Conservation (phyloP, 2,888 invertebrate genomes). For the Nysson spinosus region DNA sequence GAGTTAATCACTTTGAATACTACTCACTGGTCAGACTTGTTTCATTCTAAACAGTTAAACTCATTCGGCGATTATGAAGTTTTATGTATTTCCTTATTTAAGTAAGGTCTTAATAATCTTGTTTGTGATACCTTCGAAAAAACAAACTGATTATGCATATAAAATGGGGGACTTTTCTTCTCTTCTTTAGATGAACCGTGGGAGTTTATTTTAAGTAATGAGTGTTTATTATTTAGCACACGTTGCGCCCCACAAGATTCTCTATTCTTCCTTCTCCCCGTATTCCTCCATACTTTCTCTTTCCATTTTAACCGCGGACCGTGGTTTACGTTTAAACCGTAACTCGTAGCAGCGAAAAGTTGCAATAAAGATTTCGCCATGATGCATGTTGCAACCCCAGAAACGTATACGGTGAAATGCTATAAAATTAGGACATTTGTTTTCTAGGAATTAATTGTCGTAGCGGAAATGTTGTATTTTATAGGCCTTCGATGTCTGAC, state of each 20-base stretch:
- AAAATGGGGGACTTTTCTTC: conserved; percentile 52
- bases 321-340: conserved; percentile 34
- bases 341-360: conserved; percentile 12
- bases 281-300: conserved; percentile 25
- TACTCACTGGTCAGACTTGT: too few species aligned
- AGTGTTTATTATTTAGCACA: conserved; percentile 42
- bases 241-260: conserved; percentile 23
- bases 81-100: too few species aligned
- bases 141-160: too few species aligned
- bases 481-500: too few species aligned
- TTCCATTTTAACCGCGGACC: conserved; percentile 38
- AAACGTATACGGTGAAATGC: conserved; percentile 34
- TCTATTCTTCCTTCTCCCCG: conserved; percentile 6
- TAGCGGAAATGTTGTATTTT: too few species aligned
- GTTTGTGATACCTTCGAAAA: too few species aligned
- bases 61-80: too few species aligned
- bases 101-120: background rate
- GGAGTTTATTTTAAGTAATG: conserved; percentile 55
- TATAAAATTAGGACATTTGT: too few species aligned
- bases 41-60: too few species aligned
- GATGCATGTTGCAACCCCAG: conserved; percentile 47
- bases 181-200: conserved; percentile 36
- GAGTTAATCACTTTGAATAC: too few species aligned
- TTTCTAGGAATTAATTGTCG: too few species aligned
- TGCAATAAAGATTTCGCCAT: conserved; percentile 49